Evolutionary conservation across 2,113 vertebrate species (phyloP), one percentile per base, ranked within the genome.

Genomic region (Dipodomys stephensi): DNA sequence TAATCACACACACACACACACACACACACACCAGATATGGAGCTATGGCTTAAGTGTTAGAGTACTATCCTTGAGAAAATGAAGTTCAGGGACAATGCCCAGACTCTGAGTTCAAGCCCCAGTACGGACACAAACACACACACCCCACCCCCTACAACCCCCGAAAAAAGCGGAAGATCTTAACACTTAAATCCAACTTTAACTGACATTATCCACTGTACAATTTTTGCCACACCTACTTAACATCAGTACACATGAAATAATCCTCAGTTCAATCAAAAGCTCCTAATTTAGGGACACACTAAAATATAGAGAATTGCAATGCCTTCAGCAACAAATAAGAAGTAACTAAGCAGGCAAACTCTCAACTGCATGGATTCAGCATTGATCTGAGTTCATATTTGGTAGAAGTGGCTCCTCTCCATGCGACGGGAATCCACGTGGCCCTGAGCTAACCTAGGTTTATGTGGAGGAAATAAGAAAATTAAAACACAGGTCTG

Each of bases 281-380:
- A 90, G 46, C 27, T 73, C 64, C 95, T 73, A 13, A 22, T 87
- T 78, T 64, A 60, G 46, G 83, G 73, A 93, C 73, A 87, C 9
- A 6, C 30, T 62, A 77, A 89, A 76, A 64, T 62, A 44, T 0
- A 80, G 53, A 73, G 88, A 78, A 87, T 6, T 60, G 1, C 35
- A 67, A 64, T 64, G 74, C n/a, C 72, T 69, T 93, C 8, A 15
- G 39, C 82, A 85, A 27, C 72, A 15, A 82, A 69, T 79, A 30
- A 30, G 74, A 35, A 57, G 28, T 69, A 60, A 81, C 68, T 28
- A 94, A 87, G 46, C 35, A 83, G 62, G 73, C 68, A 87, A 32
- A 72, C 64, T 69, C 78, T 88, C 69, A 69, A 49, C 49, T 77
- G 46, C 68, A 49, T 65, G n/a, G 46, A 23, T 44, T 72, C 39